Base-by-base conservation (phyloP, 2,113 vertebrate genomes). In the Triplophysa tibetana region DNA sequence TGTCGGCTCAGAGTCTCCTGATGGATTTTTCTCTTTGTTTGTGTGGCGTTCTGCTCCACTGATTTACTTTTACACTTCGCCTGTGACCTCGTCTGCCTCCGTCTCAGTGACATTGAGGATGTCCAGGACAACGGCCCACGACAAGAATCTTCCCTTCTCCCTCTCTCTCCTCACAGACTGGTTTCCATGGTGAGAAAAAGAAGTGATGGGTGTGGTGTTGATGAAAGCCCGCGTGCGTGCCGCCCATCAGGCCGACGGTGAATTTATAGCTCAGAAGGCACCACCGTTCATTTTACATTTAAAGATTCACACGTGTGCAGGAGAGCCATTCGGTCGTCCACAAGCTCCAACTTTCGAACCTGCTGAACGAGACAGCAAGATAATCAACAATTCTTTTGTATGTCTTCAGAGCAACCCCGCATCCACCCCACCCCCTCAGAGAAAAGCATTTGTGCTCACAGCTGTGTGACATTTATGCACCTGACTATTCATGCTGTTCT, bases 391-490 rank as follows among this genome's bases (percentile, higher is more conserved):
- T 74, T 70, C 81, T 76, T 80, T 84, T 74, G 79, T 41, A 63
- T 26, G 75, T 17, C 38, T 75, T 70, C 61, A 45, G 54, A 72
- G 38, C 62, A 23, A 76, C 14, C 24, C 52, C 68, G 26, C 26
- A 3, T 3, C 48, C 75, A 43, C 50, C 48, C 45, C 54, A 33
- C 21, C 50, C 65, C 75, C 73, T 45, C 26, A 68, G 74, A 77
- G 74, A 80, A 89, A 79, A 85, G 84, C 90, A 89, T 89, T 86
- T 84, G 81, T 79, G 75, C 80, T 75, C 83, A 52, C 75, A 68
- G 79, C 85, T 86, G 84, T 83, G 86, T 86, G 80, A 89, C 88
- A 88, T 90, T 91, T 87, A 86, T 88, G 87, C 83, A 85, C 87
- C 83, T 80, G 87, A 89, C 87, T 86, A 87, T 85, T 85, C 85